Evolutionary conservation across 1,140 invertebrate genomes (phyloP), one percentile per base, ranked within the genome.

Genomic region (Galleria mellonella): DNA sequence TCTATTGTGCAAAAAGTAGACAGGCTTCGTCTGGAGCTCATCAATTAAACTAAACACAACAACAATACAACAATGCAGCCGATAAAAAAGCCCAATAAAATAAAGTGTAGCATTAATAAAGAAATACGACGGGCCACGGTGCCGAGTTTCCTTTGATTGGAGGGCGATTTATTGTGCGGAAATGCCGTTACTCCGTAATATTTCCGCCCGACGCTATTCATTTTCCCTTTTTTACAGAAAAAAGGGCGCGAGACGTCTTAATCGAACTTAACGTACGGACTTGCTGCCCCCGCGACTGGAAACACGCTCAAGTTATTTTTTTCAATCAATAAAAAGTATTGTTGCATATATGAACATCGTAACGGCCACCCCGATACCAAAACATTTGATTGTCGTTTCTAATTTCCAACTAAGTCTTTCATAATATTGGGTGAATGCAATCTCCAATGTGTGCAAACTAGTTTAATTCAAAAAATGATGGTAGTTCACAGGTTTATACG

Each of bases 191-290:
- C 69, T 79, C 55, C 43, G 76, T 82, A 85, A 85, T 85, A 83
- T 83, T 83, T 83, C 78, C 78, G 76, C 71, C 55, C 70, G 48
- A 60, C 55, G 69, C 69, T 73, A 68, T 85, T 81, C 81, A 73
- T 73, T 85, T 83, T 78, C 66, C 78, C 70, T 79, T 83, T 84
- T 85, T 85, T 81, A 65, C 60, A 64, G 51, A 84, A 84, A 84
- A 83, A 84, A 83, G 81, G 81, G 81, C 81, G 75, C 78, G 78
- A 74, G 73, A 79, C 65, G 49, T 74, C 81, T 84, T 84, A 81
- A 84, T 84, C 70, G 61, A 72, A 74, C 44, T 47, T 17, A 37
- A 3, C 49, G 47, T 62, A 55, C 55, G 60, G 52, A 61, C 46
- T 50, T 37, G n/a, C 39, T 46, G 44, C 48, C 52, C 45, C 43